Evolutionary conservation across 2,113 vertebrate genomes (phyloP).

Genomic region (Connochaetes taurinus): DNA sequence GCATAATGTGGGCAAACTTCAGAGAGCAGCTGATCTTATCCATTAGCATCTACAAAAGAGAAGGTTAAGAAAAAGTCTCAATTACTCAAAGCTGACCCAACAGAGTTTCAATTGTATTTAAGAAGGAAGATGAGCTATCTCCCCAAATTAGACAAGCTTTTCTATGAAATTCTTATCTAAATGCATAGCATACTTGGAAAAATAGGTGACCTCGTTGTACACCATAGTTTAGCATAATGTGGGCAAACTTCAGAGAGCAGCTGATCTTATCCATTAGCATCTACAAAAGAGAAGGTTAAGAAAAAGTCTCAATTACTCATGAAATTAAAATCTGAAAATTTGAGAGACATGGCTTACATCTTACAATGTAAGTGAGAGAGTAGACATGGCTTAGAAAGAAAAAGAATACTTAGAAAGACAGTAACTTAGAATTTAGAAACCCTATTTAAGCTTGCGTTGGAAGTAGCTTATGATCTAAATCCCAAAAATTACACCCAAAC

Average conservation of each 20-base stretch:
- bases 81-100: background rate
- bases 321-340: background rate
- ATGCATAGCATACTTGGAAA: background rate
- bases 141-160: background rate
- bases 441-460: background rate
- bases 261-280: background rate
- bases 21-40: background rate
- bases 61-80: background rate
- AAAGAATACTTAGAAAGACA: background rate
- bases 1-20: background rate
- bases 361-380: background rate
- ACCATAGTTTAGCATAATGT: background rate
- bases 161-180: slow-evolving; percentile 11
- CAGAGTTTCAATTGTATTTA: background rate
- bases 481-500: background rate
- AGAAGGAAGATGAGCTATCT: background rate
- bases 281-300: background rate
- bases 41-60: background rate
- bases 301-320: background rate
- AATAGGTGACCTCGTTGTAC: background rate
- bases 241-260: background rate
- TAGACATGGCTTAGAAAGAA: background rate
- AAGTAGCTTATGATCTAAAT: background rate
- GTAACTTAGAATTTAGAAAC: background rate
- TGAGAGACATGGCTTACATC: background rate